Evolutionary conservation across 2,888 invertebrate genomes (phyloP).

Genomic region (Volucella bombylans): DNA sequence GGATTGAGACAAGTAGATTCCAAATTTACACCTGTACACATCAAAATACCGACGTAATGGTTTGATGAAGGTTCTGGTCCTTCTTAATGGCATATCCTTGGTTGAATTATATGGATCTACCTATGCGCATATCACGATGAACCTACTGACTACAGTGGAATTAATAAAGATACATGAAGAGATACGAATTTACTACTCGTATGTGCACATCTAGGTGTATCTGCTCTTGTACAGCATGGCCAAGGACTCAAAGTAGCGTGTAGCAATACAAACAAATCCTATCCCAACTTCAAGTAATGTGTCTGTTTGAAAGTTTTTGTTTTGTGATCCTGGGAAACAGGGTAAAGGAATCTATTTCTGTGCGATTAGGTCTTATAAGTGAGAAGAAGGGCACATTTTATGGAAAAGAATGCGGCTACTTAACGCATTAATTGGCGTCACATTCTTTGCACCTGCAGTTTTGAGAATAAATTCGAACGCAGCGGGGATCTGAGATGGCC

Average conservation of each 20-base stretch:
- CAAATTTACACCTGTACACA: slow-evolving; percentile 67
- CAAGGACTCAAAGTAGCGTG: neutral
- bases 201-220: neutral
- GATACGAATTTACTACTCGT: no score
- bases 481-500: no score
- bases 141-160: slow-evolving; percentile 23
- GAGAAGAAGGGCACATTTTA: neutral
- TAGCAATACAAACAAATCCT: slow-evolving; percentile 3
- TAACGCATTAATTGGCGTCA: no score
- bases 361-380: neutral
- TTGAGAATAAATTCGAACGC: no score
- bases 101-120: slow-evolving; percentile 1
- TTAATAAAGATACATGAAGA: slow-evolving; percentile 25
- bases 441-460: no score
- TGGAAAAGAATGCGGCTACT: neutral
- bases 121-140: slow-evolving; percentile 30
- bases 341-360: slow-evolving; percentile 12
- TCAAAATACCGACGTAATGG: slow-evolving; percentile 51
- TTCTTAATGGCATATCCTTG: neutral
- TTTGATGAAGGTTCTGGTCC: slow-evolving; percentile 58
- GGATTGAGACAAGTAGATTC: slow-evolving; percentile 45
- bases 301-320: neutral
- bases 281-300: slow-evolving; percentile 6
- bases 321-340: slow-evolving; percentile 21
- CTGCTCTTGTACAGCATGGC: neutral